phyloP scores from a whole-genome alignment of 2,797 vertebrate genomes.

The Bryconaethiops microstoma region DNA sequence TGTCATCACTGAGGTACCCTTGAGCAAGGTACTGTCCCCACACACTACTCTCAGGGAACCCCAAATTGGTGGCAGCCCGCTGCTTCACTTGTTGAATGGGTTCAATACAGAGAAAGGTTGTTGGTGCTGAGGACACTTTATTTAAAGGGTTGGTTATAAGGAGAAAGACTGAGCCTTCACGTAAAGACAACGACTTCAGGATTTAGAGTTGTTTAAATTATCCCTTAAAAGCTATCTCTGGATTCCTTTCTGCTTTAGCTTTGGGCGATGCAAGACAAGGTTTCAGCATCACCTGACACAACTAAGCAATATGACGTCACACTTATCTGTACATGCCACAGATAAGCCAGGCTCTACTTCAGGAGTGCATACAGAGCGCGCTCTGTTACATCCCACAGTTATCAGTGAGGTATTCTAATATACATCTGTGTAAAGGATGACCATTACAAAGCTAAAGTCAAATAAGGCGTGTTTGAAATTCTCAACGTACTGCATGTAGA shows the following conservation, averaged over 20 bases:
- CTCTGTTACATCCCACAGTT: background rate
- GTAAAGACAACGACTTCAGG: background rate
- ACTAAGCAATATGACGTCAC: background rate
- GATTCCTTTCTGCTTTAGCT: background rate
- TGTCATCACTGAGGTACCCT: too few relatives aligned
- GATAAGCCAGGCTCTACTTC: conserved; percentile 17
- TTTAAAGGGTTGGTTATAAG: background rate
- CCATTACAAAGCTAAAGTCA: background rate
- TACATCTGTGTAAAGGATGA: background rate
- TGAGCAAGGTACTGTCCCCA: too few relatives aligned
- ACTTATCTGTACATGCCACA: background rate
- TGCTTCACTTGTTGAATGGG: too few relatives aligned
- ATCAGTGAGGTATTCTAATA: conserved; percentile 1
- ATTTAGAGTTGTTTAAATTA: background rate
- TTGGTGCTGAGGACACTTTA: too few relatives aligned
- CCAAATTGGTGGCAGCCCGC: too few relatives aligned
- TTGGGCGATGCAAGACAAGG: background rate
- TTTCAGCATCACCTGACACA: conserved; percentile 10
- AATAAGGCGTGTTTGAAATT: background rate
- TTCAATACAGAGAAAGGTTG: too few relatives aligned
- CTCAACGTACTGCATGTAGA: background rate
- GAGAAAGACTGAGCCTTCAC: background rate
- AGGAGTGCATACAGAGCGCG: background rate
- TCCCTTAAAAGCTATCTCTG: background rate
- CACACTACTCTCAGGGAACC: too few relatives aligned